Evolutionary conservation across 1,140 invertebrate genomes (phyloP), one percentile per base, ranked within the genome.

Genomic region (Philaenus spumarius): DNA sequence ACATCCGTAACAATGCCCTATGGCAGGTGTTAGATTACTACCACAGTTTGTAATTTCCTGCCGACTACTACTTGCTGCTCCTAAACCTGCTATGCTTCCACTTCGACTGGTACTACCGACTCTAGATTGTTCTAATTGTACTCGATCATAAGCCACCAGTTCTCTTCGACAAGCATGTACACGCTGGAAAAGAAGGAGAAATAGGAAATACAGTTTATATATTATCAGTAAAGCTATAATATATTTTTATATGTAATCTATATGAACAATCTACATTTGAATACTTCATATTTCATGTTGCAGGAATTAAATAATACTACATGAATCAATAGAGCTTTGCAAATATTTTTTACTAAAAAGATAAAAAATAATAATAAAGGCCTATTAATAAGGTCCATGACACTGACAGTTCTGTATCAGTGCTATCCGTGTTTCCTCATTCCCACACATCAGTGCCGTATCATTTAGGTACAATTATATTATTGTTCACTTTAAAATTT

Each of bases 111-210:
- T 24, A 2, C 50, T 9, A 9, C 3, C 9, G 9, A 30, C 9
- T 22, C 24, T 61, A 1, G 56, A 67, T 4, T 69, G 70, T 40
- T 80, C 82, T 22, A 78, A 72, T 67, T 95, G 90, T 60, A 87
- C 87, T 45, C 91, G 79, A 72, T 98, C 95, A 69, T 95, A 97
- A 0, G 91, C 85, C 0, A 97, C 90, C 20, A 97, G 75, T 70
- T 97, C 94, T 66, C 90, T 84, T 22, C 92, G 83, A 69, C 90
- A 93, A 0, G 92, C 90, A 54, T 93, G 76, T 5, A 95, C 91
- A 69, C 87, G 85, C 77, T 97, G 77, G 37, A 58, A 37, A 55
- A 24, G 59, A 46, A 35, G n/a, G 35, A 43, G 42, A 40, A 59
- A 2, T 9, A 37, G 35, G 7, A 37, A 9, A 37, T 37, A 9